Conservation (phyloP, 2,113 vertebrate species). For the Seriola rivoliana region DNA sequence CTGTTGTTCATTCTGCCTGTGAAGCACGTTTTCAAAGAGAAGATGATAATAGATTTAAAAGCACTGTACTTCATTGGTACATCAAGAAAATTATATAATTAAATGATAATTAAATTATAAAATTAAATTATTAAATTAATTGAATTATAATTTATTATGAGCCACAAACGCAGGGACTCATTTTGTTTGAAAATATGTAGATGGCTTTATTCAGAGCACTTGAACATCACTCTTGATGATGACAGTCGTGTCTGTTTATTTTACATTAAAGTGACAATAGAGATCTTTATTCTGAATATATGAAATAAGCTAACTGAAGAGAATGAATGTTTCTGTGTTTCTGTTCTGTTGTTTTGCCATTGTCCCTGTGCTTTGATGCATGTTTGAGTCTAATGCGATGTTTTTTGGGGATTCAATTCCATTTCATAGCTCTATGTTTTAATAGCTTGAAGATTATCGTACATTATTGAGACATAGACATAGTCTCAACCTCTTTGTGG, state of each 20-base stretch:
- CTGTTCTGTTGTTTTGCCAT: background rate
- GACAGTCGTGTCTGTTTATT: slow-evolving; percentile 21
- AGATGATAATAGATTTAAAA: slow-evolving; percentile 34
- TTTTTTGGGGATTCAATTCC: slow-evolving; percentile 26
- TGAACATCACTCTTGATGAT: slow-evolving; percentile 14
- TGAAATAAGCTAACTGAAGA: slow-evolving; percentile 11
- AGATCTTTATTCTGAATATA: slow-evolving; percentile 2
- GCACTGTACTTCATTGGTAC: slow-evolving; percentile 18
- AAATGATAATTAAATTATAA: too few relatives aligned
- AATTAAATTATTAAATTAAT: background rate
- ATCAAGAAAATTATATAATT: slow-evolving; percentile 15
- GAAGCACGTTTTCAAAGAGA: slow-evolving; percentile 22
- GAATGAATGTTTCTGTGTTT: background rate
- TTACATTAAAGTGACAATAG: slow-evolving; percentile 11
- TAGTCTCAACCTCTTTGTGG: background rate
- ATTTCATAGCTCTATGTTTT: slow-evolving; percentile 27
- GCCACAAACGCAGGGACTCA: slow-evolving; percentile 17
- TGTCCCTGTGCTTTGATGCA: background rate
- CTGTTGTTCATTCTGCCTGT: slow-evolving; percentile 43
- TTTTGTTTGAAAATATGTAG: slow-evolving; percentile 42
- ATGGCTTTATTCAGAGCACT: slow-evolving; percentile 40
- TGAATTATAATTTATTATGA: slow-evolving; percentile 43
- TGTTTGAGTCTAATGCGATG: slow-evolving; percentile 32
- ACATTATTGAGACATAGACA: slow-evolving; percentile 22
- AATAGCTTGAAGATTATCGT: slow-evolving; percentile 39